A percentile compares a stretch with the other conserved stretches of the same genome.
These are phyloP conservation scores for Drosophila leonis DNA, from an alignment of 2,888 invertebrate genomes.

Conservation along the genomic window DNA sequence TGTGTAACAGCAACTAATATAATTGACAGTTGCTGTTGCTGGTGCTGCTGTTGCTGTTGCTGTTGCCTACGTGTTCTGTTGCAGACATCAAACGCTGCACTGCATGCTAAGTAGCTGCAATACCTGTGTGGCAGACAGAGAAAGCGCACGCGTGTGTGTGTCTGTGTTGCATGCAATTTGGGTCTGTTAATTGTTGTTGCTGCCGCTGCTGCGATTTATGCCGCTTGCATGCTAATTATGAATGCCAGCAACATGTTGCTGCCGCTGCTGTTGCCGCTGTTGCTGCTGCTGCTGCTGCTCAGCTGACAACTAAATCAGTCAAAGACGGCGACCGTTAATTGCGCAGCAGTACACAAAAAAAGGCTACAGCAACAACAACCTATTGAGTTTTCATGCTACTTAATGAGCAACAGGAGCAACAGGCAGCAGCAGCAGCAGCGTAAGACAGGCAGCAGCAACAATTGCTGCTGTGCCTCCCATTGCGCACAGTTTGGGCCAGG, in stretches of 20 bases:
- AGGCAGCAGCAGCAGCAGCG: constrained; percentile 49
- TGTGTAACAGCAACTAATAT: constrained; percentile 75
- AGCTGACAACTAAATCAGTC: constrained; percentile 80
- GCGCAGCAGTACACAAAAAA: constrained; percentile 25
- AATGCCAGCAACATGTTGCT: constrained; percentile 66
- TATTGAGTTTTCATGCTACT: constrained; percentile 78
- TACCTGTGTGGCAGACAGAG: constrained; percentile 27
- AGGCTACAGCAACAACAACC: constrained; percentile 21
- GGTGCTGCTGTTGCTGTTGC: constrained; percentile 41
- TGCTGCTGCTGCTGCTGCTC: constrained; percentile 41
- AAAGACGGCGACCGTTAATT: constrained; percentile 63
- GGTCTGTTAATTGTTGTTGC: constrained; percentile 78
- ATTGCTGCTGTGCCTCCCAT: constrained; percentile 68
- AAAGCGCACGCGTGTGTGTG: constrained; percentile 30
- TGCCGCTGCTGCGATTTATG: constrained; percentile 70
- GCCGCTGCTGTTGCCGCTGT: constrained; percentile 39
- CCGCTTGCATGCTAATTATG: constrained; percentile 79
- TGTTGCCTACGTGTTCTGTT: constrained; percentile 73
- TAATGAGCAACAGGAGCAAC: constrained; percentile 71
- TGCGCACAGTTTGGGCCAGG: constrained; percentile 64
- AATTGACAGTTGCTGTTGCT: constrained; percentile 73
- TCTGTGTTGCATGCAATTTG: constrained; percentile 73
- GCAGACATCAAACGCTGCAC: constrained; percentile 69
- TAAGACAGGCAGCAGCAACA: constrained; percentile 58
- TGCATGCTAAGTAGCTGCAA: constrained; percentile 73